Evolutionary conservation across 2,797 vertebrate species (phyloP).

Genomic region (Scolopax rusticola): DNA sequence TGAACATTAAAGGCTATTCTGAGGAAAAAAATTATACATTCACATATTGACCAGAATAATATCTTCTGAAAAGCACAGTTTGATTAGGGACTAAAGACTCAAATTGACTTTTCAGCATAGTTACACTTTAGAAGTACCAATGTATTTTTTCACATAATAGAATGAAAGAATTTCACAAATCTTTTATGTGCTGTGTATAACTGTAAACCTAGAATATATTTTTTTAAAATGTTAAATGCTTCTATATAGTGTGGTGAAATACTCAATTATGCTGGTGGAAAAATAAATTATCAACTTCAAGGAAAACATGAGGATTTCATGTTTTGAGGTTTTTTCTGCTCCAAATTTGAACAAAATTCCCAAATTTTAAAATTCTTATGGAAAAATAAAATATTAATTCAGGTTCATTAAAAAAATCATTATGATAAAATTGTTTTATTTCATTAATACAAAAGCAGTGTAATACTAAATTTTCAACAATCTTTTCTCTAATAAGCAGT

Average conservation of each 20-base stretch:
- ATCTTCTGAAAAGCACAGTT: background rate
- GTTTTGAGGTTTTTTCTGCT: accelerated
- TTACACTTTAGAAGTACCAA: background rate
- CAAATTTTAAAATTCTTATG: background rate
- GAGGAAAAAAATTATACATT: background rate
- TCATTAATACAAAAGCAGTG: background rate
- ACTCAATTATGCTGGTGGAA: background rate
- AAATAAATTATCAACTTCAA: background rate
- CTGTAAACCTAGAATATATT: background rate
- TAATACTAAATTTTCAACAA: background rate
- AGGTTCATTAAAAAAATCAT: background rate
- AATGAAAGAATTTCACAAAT: background rate
- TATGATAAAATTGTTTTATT: background rate
- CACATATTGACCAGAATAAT: background rate
- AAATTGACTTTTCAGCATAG: background rate
- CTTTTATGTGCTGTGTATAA: background rate
- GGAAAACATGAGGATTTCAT: background rate
- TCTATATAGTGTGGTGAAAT: background rate
- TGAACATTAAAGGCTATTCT: background rate
- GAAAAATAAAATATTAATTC: background rate
- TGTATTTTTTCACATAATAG: background rate
- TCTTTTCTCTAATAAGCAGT: background rate
- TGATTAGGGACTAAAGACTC: background rate
- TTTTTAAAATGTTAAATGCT: background rate
- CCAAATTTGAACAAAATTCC: background rate